A percentile compares a stretch with the other conserved stretches of the same genome.
Conservation (phyloP, 2,888 invertebrate species). For the Phyllotreta cruciferae region DNA sequence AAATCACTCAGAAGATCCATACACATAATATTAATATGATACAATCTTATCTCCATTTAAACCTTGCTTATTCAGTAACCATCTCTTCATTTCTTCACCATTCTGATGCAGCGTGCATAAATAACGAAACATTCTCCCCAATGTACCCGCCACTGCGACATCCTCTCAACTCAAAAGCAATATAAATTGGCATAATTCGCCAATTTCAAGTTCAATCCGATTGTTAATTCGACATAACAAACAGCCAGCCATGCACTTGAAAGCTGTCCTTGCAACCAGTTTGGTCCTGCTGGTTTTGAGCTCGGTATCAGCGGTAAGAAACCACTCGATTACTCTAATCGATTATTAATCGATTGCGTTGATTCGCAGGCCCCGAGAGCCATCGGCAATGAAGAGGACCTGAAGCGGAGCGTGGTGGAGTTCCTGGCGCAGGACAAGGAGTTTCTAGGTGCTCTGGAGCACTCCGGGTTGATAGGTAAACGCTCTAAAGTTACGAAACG, state of each 20-base stretch:
- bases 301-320: too few species aligned
- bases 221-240: conserved; percentile 19
- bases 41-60: too few species aligned
- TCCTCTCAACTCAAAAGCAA: conserved; percentile 13
- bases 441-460: conserved; percentile 42
- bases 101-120: background rate
- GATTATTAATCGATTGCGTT: background rate
- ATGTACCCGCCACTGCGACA: conserved; percentile 26
- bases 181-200: conserved; percentile 35
- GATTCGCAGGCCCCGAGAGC: conserved; percentile 45
- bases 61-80: too few species aligned
- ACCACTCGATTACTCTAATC: too few species aligned
- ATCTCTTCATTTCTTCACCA: too few species aligned
- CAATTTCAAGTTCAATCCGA: conserved; percentile 19
- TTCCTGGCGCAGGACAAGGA: conserved; percentile 55
- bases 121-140: background rate
- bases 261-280: too few species aligned
- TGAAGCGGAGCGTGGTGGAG: conserved; percentile 52
- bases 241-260: conserved; percentile 8
- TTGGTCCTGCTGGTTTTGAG: too few species aligned
- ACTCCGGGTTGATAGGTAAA: conserved; percentile 35
- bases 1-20: background rate
- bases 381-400: conserved; percentile 43
- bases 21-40: too few species aligned
- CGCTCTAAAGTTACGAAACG: background rate